Evolutionary conservation across 2,888 invertebrate genomes (phyloP).

Genomic region (Cerceris rybyensis): DNA sequence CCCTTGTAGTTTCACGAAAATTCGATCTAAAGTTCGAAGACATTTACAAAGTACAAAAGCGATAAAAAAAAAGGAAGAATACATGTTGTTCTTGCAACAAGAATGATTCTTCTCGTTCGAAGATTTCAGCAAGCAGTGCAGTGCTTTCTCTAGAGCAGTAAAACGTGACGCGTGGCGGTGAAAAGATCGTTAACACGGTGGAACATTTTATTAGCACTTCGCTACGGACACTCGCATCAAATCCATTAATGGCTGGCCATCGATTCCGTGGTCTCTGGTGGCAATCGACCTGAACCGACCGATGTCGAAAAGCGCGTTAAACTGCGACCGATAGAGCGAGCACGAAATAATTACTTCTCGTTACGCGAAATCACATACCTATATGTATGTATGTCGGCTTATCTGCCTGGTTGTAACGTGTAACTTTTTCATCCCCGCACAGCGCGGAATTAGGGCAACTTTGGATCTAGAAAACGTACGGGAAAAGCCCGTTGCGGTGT

Average conservation of each 20-base stretch:
- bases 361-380: background rate
- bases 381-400: background rate
- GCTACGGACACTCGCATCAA: conserved; percentile 51
- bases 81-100: conserved; percentile 24
- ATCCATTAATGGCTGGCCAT: conserved; percentile 63
- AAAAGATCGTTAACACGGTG: conserved; percentile 61
- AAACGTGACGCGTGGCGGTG: conserved; percentile 37
- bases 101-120: conserved; percentile 13
- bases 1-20: conserved; percentile 4
- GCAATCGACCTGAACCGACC: conserved; percentile 52
- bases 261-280: conserved; percentile 55
- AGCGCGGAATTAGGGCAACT: background rate
- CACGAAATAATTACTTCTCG: conserved; percentile 55
- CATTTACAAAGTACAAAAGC: background rate
- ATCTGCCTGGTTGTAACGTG: background rate
- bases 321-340: conserved; percentile 28
- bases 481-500: background rate
- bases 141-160: conserved; percentile 37
- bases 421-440: background rate
- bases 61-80: conserved; percentile 15
- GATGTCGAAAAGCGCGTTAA: conserved; percentile 61
- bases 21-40: conserved; percentile 4
- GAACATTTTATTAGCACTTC: conserved; percentile 68
- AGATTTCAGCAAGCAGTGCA: background rate
- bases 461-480: background rate